These are phyloP conservation scores for Eudasyphora cyanicolor DNA, from an alignment of 2,888 invertebrate genomes.

Conservation along the genomic window DNA sequence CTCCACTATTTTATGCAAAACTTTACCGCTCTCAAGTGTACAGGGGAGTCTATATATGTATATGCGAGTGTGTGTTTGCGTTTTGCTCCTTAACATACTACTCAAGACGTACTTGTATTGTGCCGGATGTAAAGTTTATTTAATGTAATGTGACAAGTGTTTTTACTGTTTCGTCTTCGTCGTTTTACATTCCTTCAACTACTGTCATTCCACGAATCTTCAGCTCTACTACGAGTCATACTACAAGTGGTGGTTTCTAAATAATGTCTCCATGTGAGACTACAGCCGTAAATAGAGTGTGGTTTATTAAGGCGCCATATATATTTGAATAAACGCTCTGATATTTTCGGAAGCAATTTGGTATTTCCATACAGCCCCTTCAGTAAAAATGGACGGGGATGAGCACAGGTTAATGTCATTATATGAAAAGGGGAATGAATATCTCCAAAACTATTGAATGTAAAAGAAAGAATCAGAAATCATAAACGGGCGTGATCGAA, in stretches of 20 bases:
- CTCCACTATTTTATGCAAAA: constrained; percentile 44
- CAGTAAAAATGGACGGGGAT: no score
- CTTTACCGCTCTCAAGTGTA: constrained; percentile 49
- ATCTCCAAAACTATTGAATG: no score
- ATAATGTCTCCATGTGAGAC: neutral
- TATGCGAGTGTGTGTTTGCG: constrained; percentile 5
- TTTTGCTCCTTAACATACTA: constrained; percentile 20
- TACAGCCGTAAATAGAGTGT: no score
- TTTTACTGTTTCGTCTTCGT: constrained; percentile 39
- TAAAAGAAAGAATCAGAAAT: no score
- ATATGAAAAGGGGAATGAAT: no score
- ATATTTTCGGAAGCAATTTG: no score
- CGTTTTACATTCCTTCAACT: constrained; percentile 10
- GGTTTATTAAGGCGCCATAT: no score
- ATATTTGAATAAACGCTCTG: no score
- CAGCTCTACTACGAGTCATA: neutral
- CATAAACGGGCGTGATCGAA: no score
- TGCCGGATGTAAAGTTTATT: constrained; percentile 58
- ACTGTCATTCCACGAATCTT: neutral
- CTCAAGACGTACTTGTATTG: constrained; percentile 36
- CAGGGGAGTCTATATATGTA: no score
- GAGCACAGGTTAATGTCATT: no score
- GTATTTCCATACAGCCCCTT: no score
- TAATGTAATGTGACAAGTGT: constrained; percentile 61
- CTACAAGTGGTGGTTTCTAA: neutral